Percentiles rank a stretch among this genome's conserved stretches.
phyloP scores from a whole-genome alignment of 2,797 vertebrate species.

The Aselliscus stoliczkanus region DNA sequence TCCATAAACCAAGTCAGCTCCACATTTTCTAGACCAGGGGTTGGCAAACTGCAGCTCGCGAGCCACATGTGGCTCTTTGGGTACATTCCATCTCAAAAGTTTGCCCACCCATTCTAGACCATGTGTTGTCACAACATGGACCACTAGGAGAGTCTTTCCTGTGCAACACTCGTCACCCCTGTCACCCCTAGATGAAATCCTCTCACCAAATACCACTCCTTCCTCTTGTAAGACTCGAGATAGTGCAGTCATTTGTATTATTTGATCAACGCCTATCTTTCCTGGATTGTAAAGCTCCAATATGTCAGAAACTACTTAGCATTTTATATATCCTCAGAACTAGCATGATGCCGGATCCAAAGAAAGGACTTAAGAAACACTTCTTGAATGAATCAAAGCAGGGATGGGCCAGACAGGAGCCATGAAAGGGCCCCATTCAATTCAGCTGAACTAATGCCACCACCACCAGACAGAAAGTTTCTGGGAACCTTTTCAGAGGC shows the following conservation, averaged over 20 bases:
- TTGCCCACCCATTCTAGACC: too few species aligned
- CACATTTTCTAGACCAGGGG: not conserved
- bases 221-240: not conserved
- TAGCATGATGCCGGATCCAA: not conserved
- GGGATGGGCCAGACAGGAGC: not conserved
- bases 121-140: not conserved
- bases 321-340: not conserved
- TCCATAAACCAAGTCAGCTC: not conserved
- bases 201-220: not conserved
- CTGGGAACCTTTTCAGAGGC: conserved; percentile 23
- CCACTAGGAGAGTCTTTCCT: not conserved
- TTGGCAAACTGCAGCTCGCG: too few species aligned
- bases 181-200: not conserved
- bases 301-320: not conserved
- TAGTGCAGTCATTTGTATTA: not conserved
- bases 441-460: not conserved
- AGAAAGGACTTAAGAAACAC: not conserved
- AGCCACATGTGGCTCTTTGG: too few species aligned
- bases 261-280: not conserved
- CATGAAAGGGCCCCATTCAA: conserved; percentile 6
- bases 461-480: not conserved
- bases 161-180: not conserved
- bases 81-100: too few species aligned
- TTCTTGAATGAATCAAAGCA: not conserved
- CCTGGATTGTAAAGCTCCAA: not conserved